phyloP scores from a whole-genome alignment of 2,888 invertebrate genomes.

The Heteromurus nitidus region DNA sequence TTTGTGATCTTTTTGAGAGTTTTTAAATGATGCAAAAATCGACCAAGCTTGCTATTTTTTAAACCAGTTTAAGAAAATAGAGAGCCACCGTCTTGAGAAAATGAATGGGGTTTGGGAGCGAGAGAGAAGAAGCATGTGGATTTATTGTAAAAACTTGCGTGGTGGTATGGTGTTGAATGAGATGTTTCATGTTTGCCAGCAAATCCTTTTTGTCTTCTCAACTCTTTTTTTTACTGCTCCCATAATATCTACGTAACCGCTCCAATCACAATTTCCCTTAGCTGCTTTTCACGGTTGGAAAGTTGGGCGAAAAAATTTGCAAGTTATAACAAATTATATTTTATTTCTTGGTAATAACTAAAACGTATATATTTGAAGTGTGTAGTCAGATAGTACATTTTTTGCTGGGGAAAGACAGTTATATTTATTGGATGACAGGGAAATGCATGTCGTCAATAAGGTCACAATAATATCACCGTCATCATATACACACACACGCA shows the following conservation, averaged over 20 bases:
- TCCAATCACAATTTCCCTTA: neutral
- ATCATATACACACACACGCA: neutral
- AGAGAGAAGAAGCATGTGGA: neutral
- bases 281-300: neutral
- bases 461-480: slow-evolving; percentile 35
- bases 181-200: slow-evolving; percentile 10
- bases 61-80: too few species aligned
- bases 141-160: slow-evolving; percentile 18
- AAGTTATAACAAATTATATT: slow-evolving; percentile 20
- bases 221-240: neutral
- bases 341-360: neutral
- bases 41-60: too few species aligned
- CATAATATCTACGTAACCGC: neutral
- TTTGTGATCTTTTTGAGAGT: neutral
- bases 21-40: neutral
- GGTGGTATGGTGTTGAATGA: slow-evolving; percentile 20
- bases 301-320: neutral
- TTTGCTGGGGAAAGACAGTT: neutral
- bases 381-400: neutral
- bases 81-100: too few species aligned
- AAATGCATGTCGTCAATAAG: slow-evolving; percentile 49
- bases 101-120: neutral
- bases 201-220: neutral
- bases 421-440: slow-evolving; percentile 33
- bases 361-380: slow-evolving; percentile 27